Percentiles rank a stretch among this genome's conserved stretches.
phyloP scores from a whole-genome alignment of 2,797 vertebrate species.

The Enteromius radiatus region DNA sequence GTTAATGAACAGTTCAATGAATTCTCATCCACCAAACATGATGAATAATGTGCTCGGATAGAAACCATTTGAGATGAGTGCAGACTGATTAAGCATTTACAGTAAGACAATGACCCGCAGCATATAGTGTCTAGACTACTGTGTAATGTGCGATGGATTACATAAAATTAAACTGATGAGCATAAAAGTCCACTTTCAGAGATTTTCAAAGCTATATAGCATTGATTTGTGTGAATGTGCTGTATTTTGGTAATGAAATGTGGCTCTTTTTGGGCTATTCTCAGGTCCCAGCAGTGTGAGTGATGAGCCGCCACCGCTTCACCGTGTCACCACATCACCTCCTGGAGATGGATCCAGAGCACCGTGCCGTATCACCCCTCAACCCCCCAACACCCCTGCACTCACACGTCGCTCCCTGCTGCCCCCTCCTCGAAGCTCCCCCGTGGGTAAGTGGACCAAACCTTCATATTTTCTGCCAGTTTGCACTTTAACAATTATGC shows the following conservation, averaged over 20 bases:
- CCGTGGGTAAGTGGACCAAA: slow-evolving; percentile 63
- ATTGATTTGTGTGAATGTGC: background rate
- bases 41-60: slow-evolving; percentile 9
- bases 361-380: slow-evolving; percentile 72
- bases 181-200: background rate
- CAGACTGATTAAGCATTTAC: slow-evolving; percentile 26
- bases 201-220: background rate
- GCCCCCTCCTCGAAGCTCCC: slow-evolving; percentile 84
- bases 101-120: background rate
- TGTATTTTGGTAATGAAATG: background rate
- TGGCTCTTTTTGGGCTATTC: slow-evolving; percentile 34
- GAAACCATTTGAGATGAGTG: background rate
- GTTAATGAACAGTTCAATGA: slow-evolving; percentile 36
- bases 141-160: background rate
- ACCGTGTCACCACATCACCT: slow-evolving; percentile 76
- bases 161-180: background rate
- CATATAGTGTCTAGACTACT: background rate
- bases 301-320: slow-evolving; percentile 86
- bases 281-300: slow-evolving; percentile 83
- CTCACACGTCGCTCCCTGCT: slow-evolving; percentile 87
- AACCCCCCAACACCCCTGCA: slow-evolving; percentile 77
- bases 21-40: slow-evolving; percentile 3
- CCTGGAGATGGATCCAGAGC: slow-evolving; percentile 75
- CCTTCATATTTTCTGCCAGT: background rate
- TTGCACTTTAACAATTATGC: background rate